phyloP scores from a whole-genome alignment of 2,888 invertebrate genomes.

The Drosophila putrida region DNA sequence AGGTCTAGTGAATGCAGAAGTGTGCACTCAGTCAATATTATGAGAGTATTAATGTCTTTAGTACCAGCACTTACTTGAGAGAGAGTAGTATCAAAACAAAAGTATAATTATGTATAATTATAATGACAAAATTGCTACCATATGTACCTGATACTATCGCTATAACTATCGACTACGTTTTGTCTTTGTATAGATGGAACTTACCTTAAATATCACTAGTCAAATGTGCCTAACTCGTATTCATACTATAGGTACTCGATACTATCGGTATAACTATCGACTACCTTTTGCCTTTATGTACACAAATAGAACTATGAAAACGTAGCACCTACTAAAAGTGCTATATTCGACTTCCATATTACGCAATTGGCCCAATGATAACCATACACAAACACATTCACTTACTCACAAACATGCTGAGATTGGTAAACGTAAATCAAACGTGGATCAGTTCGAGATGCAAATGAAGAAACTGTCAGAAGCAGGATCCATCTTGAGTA shows the following conservation, averaged over 20 bases:
- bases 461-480: slow-evolving; percentile 76
- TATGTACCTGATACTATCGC: neutral
- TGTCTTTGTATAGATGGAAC: neutral
- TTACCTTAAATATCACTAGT: neutral
- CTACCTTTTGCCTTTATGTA: neutral
- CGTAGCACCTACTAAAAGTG: slow-evolving; percentile 3
- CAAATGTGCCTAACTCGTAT: too few species aligned
- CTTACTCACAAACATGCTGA: slow-evolving; percentile 8
- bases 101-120: too few species aligned
- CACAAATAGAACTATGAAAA: neutral
- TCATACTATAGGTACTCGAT: too few species aligned
- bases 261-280: neutral
- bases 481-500: slow-evolving; percentile 35
- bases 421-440: slow-evolving; percentile 65
- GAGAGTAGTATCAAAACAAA: too few species aligned
- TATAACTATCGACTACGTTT: neutral
- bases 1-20: too few species aligned
- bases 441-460: slow-evolving; percentile 60
- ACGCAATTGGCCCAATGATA: slow-evolving; percentile 53
- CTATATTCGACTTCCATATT: slow-evolving; percentile 40
- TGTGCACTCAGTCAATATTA: too few species aligned
- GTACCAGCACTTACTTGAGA: too few species aligned
- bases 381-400: slow-evolving; percentile 1
- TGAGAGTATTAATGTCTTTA: too few species aligned
- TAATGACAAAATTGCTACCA: too few species aligned